Evolutionary conservation across 2,888 invertebrate species (phyloP).

Genomic region (Chelonus formosanus): DNA sequence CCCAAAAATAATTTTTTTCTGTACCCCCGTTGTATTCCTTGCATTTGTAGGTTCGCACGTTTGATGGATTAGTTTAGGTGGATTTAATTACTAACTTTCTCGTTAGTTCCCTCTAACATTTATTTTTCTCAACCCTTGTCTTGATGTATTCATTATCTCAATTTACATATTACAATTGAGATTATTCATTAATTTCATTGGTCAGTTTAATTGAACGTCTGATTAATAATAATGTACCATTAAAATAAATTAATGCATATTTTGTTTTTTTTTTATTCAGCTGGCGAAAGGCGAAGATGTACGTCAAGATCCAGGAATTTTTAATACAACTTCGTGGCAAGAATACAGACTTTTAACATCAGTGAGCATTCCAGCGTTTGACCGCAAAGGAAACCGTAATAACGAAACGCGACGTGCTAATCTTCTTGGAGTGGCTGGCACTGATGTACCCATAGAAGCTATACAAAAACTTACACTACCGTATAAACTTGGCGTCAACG

Average conservation of each 20-base stretch:
- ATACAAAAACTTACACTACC: constrained; percentile 89
- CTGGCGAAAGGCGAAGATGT: constrained; percentile 46
- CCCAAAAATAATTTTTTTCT: constrained; percentile 1
- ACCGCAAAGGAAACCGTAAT: constrained; percentile 72
- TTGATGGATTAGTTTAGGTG: constrained; percentile 15
- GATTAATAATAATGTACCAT: no score
- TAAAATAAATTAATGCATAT: neutral
- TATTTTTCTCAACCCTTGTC: no score
- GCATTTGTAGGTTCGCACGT: constrained; percentile 11
- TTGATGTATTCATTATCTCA: no score
- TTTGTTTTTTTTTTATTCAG: neutral
- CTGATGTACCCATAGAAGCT: constrained; percentile 92
- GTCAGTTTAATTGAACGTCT: neutral
- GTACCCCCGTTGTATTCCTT: constrained; percentile 4
- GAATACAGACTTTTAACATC: constrained; percentile 84
- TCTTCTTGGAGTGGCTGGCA: constrained; percentile 93
- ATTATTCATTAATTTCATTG: neutral
- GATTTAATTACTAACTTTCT: no score
- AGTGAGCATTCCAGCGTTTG: constrained; percentile 92
- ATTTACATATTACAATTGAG: neutral
- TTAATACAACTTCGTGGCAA: constrained; percentile 53
- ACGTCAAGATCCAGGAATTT: constrained; percentile 43
- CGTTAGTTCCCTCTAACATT: no score
- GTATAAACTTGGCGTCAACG: constrained; percentile 94
- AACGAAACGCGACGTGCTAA: constrained; percentile 74